Base-by-base conservation (phyloP, 2,888 invertebrate genomes). In the Acrobasis suavella region DNA sequence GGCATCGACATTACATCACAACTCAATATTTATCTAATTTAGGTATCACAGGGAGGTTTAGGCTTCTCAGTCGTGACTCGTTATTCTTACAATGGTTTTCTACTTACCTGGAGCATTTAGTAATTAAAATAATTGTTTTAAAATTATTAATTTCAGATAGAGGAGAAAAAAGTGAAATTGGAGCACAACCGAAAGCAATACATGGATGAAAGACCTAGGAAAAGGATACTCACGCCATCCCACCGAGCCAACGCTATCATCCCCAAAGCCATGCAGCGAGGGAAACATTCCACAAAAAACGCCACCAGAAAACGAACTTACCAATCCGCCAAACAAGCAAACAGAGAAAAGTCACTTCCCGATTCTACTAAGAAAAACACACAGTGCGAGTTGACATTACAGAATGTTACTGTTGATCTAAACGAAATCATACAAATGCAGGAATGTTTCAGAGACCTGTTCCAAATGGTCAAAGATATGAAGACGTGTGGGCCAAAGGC, bases 211-310 rank as follows among this genome's bases (percentile, higher is more conserved):
- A 73, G 70, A 60, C 74, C 69, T 10, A 75, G 69, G 64, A 82
- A 76, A 67, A 83, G 78, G 66, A 69, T 77, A 0, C 71, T 80
- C 0, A 80, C 75, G 9, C 87, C 87, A 1, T 70, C 76, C 0
- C 80, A 83, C 64, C 79, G 83, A 72, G 82, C 81, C 0, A 83
- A 78, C 52, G 78, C 84, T 9, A 72, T 86, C 14, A 72, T 80
- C 63, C 81, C 82, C 2, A 80, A 79, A 62, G 72, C 70, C 12
- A 77, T 82, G 74, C 72, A 76, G 64, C 72, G 71, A 71, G 68
- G 63, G 38, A 56, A 55, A 52, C 74, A 66, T 65, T 65, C 58
- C 15, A 59, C 51, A 22, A 71, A 64, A 50, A 68, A 66, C 61
- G 63, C 62, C n/a, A 76, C 46, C 37, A 76, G 78, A 32, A 84